Evolutionary conservation across 2,888 invertebrate genomes (phyloP).

Genomic region (Chaitophorus viminalis): DNA sequence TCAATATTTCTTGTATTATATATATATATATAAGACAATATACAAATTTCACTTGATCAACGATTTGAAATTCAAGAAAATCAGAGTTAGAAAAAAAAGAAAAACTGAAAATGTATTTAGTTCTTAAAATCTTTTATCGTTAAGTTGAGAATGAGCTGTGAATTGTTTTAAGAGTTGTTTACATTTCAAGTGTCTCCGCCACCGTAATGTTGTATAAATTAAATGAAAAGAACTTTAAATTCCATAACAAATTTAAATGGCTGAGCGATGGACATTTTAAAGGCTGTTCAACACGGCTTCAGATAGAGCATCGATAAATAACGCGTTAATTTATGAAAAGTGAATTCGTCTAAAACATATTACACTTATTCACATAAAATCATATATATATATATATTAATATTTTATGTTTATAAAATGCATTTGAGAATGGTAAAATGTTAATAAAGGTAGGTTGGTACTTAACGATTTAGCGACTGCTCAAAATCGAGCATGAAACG

Average conservation of each 20-base stretch:
- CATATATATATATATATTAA: no score
- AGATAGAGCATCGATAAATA: constrained; percentile 25
- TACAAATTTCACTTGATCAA: background rate
- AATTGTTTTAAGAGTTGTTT: constrained; percentile 2
- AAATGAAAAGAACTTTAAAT: background rate
- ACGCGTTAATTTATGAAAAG: constrained; percentile 41
- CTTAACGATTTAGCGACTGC: constrained; percentile 16
- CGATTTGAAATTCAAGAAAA: no score
- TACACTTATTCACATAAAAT: no score
- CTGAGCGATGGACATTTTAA: background rate
- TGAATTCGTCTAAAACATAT: background rate
- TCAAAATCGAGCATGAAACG: background rate
- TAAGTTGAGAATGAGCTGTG: background rate
- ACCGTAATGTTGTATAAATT: constrained; percentile 5
- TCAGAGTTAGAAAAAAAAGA: background rate
- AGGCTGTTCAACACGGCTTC: background rate
- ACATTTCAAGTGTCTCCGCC: background rate
- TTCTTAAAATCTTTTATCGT: background rate
- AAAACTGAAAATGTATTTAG: background rate
- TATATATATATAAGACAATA: no score
- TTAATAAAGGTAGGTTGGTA: background rate
- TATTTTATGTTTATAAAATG: no score
- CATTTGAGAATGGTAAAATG: background rate
- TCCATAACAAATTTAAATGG: constrained; percentile 25
- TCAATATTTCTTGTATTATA: no score